Evolutionary conservation across 1,140 invertebrate species (phyloP), one percentile per base, ranked within the genome.

Genomic region (Whitmania pigra): DNA sequence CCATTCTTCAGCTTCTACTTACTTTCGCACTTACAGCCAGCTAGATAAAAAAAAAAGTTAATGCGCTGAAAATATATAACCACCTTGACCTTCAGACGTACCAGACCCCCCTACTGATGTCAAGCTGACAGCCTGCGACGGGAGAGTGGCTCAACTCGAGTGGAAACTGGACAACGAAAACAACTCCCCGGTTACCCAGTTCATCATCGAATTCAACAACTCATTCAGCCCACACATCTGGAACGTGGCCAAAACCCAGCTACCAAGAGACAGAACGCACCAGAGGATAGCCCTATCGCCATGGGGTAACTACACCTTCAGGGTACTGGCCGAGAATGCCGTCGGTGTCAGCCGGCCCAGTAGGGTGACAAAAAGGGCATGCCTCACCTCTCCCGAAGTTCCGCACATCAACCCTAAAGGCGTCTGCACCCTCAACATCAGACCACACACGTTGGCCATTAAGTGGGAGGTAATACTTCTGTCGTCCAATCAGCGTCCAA

Each of bases 281-380:
- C 66, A 72, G 29, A 40, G 71, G 5, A 68, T 76, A 17, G 49
- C 68, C 53, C 88, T 96, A 85, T 89, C 87, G 63, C 92, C 92
- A 0, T 95, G 91, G 91, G 88, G 92, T 0, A 97, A 97, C 82
- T 97, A 96, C 78, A 94, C 93, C 0, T 98, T 97, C 86, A 85
- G 94, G 53, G 91, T 98, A 4, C 86, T 93, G 71, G 93, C 94
- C 0, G 87, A 86, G 79, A 98, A 98, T 82, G 92, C 92, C 82
- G 90, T 97, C 76, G 95, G 95, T 0, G 86, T 87, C 9, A 97
- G 94, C 31, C 77, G 86, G 40, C 92, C 94, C 0, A 97, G 93
- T 73, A 74, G 83, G 67, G 87, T 93, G 82, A 90, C 89, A n/a
- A 84, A 86, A 9, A 73, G 76, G 27, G 85, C 88, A 20, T 99